Base-by-base conservation (phyloP, 2,797 vertebrate genomes). In the Apodemus agrarius region DNA sequence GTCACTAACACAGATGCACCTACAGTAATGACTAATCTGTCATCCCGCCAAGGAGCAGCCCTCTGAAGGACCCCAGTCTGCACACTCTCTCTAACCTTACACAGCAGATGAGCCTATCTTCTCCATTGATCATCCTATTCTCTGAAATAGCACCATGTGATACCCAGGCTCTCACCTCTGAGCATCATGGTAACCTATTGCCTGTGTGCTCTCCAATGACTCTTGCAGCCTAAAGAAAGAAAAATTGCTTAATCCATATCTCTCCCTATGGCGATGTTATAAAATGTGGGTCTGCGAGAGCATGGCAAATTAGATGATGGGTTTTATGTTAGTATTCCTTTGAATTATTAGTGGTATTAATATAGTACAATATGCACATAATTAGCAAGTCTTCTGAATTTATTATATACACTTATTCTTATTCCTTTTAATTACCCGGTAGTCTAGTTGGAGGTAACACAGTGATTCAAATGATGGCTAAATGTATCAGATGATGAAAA, bases 321-420 rank as follows among this genome's bases (percentile, higher is more conserved):
- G 61, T 96, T 92, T 94, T 52, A 84, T 69, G n/a, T 88, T 94
- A 74, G 93, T 59, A 95, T 43, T 84, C 89, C 57, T 97, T 91
- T 97, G 96, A 97, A 91, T 97, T 96, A 96, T 95, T 95, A 94
- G 95, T 81, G 34, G 86, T 83, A 91, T 80, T 93, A 96, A 96
- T 89, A 95, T 52, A 97, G 93, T 78, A 94, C 80, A 95, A 96
- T 95, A 96, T 95, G 92, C 93, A 91, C 94, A 91, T 97, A 97
- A 97, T 97, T 96, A 97, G 92, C 92, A 94, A 97, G 94, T 49
- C 49, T 95, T 95, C 82, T 4, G 24, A 94, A 97, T 96, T 94
- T 97, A 97, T 97, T 84, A 94, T 67, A 65, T 95, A 63, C 78
- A 40, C 95, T 95, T 88, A 91, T 94, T 96, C 97, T 94, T 94